phyloP scores from a whole-genome alignment of 2,888 invertebrate species.

The Acronicta aceris region DNA sequence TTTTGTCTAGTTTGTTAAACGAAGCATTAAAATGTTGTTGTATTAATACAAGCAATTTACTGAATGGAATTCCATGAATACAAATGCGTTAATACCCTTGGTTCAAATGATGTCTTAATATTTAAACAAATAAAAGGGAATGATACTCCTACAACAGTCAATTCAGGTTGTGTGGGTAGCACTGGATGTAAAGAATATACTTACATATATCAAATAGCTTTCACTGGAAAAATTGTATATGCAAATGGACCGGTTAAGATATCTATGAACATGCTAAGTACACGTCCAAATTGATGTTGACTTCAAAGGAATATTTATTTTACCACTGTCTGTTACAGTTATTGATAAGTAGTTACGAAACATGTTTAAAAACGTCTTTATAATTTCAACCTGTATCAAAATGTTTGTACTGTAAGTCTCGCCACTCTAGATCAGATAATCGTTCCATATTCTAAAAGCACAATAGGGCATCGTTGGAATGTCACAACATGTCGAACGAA shows the following conservation, averaged over 20 bases:
- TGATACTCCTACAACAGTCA: conserved; percentile 14
- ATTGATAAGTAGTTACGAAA: conserved; percentile 30
- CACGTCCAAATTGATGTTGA: conserved; percentile 32
- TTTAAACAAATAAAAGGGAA: conserved; percentile 30
- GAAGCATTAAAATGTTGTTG: no score
- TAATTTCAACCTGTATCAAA: conserved; percentile 16
- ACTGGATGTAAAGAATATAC: conserved; percentile 42
- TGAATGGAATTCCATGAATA: conserved; percentile 12
- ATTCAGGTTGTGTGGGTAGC: conserved; percentile 35
- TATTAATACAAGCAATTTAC: conserved; percentile 8
- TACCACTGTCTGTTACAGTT: conserved; percentile 32
- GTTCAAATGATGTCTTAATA: conserved; percentile 24
- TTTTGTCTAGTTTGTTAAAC: neutral
- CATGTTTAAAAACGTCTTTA: conserved; percentile 18
- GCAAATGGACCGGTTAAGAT: conserved; percentile 48
- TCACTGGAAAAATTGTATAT: conserved; percentile 44
- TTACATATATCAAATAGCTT: conserved; percentile 44
- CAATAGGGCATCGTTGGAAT: conserved; percentile 43
- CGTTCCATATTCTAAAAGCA: conserved; percentile 29
- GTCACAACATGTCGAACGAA: conserved; percentile 41
- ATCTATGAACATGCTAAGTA: conserved; percentile 52
- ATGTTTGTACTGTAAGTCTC: conserved; percentile 5
- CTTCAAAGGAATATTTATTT: conserved; percentile 36
- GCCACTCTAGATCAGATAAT: conserved; percentile 40
- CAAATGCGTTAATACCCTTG: conserved; percentile 8